Percentiles rank a stretch among this genome's conserved stretches.
Evolutionary conservation across 2,113 vertebrate genomes (phyloP).

Genomic region (Lanius collurio): DNA sequence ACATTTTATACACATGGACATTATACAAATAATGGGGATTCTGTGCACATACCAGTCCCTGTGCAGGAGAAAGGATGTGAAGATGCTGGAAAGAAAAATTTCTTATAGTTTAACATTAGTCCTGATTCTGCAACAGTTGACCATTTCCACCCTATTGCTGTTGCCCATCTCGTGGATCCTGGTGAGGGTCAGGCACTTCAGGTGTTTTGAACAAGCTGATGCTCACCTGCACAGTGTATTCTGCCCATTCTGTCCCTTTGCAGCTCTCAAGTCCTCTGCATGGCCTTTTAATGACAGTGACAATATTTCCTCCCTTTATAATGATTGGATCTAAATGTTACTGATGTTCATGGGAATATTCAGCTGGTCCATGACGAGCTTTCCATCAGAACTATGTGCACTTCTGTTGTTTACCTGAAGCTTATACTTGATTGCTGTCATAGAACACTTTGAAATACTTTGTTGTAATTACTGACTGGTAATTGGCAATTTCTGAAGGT

Average conservation of each 20-base stretch:
- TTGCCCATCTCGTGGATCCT: rapidly evolving
- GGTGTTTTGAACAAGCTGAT: rapidly evolving
- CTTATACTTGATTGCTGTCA: background rate
- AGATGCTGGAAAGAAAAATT: background rate
- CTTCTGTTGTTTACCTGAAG: background rate
- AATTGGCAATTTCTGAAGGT: background rate
- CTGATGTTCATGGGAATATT: background rate
- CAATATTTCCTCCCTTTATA: background rate
- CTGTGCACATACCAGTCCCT: background rate
- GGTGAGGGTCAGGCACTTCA: background rate
- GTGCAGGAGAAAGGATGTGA: background rate
- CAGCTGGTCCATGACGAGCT: background rate
- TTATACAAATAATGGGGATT: background rate
- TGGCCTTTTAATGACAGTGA: background rate
- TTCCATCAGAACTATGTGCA: background rate
- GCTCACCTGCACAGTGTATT: background rate
- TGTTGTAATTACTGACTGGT: background rate
- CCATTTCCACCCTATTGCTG: background rate
- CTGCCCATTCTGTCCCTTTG: background rate
- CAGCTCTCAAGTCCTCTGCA: background rate
- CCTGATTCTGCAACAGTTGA: background rate
- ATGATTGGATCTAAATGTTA: background rate
- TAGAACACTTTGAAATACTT: background rate
- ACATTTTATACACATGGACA: background rate
- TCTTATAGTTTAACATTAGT: background rate